phyloP scores from a whole-genome alignment of 2,797 vertebrate genomes.

The Tokudaia muenninki region DNA sequence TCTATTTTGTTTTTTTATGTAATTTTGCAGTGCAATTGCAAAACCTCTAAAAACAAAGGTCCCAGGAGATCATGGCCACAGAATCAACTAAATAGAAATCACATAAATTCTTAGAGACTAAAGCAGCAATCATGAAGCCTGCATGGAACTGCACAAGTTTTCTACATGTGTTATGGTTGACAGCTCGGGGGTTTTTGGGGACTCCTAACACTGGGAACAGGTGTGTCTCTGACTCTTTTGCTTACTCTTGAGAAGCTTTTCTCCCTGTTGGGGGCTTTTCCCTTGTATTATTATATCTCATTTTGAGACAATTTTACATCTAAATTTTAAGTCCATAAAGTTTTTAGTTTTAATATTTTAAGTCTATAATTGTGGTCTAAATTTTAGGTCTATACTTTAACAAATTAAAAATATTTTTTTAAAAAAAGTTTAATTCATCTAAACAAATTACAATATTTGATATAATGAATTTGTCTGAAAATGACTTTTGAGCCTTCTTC shows the following conservation, averaged over 20 bases:
- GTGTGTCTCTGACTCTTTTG: background rate
- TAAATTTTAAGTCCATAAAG: background rate
- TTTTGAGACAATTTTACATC: background rate
- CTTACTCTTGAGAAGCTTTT: background rate
- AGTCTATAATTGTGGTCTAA: background rate
- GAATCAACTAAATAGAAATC: too few relatives aligned
- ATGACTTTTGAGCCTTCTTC: background rate
- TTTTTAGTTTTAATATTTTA: background rate
- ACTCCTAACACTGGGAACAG: background rate
- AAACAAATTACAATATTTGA: background rate
- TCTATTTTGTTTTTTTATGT: background rate
- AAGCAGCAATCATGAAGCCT: background rate
- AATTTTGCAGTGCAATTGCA: background rate
- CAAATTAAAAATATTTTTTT: background rate
- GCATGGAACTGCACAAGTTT: background rate
- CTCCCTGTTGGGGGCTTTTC: background rate
- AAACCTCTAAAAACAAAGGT: background rate
- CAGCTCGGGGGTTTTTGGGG: background rate
- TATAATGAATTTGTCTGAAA: slow-evolving; percentile 20
- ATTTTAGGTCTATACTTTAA: background rate
- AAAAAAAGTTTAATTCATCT: background rate
- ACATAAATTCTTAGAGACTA: too few relatives aligned
- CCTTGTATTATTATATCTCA: background rate
- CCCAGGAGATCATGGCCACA: background rate
- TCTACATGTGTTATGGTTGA: too few relatives aligned